These are phyloP conservation scores for Rhamphomyia laevipes DNA, from an alignment of 2,888 invertebrate species.

Conservation along the genomic window DNA sequence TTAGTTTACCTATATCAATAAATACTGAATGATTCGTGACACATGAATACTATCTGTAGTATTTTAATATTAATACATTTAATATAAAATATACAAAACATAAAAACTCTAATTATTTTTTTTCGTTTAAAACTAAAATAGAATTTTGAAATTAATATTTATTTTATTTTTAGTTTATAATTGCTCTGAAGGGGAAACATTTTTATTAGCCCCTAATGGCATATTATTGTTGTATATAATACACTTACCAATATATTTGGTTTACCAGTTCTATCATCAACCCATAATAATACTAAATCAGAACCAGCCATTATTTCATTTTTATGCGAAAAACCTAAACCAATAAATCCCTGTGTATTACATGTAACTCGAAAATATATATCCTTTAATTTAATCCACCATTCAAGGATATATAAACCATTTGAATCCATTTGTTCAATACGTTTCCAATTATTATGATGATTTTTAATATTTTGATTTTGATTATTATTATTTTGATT, in stretches of 20 bases:
- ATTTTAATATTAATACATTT: too few species aligned
- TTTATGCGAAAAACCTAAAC: constrained; percentile 71
- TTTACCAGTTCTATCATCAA: constrained; percentile 50
- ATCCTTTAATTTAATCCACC: constrained; percentile 57
- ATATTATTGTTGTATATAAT: neutral
- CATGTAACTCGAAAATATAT: constrained; percentile 72
- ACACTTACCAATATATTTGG: constrained; percentile 65
- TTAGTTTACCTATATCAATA: too few species aligned
- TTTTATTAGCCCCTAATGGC: too few species aligned
- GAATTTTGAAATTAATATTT: too few species aligned
- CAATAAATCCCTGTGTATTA: constrained; percentile 72
- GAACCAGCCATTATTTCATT: constrained; percentile 64
- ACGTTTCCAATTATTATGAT: constrained; percentile 32
- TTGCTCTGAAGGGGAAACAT: too few species aligned
- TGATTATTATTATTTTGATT: neutral
- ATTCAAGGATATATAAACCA: constrained; percentile 44
- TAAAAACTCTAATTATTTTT: too few species aligned
- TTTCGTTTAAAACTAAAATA: too few species aligned
- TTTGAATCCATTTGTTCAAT: constrained; percentile 36
- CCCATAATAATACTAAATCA: constrained; percentile 82
- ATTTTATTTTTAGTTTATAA: too few species aligned
- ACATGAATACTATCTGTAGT: too few species aligned
- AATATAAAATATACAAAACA: too few species aligned
- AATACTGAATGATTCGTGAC: too few species aligned
- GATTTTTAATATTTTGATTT: constrained; percentile 8